Conservation (phyloP, 2,888 invertebrate species). For the Eumacrocentrus americanus region DNA sequence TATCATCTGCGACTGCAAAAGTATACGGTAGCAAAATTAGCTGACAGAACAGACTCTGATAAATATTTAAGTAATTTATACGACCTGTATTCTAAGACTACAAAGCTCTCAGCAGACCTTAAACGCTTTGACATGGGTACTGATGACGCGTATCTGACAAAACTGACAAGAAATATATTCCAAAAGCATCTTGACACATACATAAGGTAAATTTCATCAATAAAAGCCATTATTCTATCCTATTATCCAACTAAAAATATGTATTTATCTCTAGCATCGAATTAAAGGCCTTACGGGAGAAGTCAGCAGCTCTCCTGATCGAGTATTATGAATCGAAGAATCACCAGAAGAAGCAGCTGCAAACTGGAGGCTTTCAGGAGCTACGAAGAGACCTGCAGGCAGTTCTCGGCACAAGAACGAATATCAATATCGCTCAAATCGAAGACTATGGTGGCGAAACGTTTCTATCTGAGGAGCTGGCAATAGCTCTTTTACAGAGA, state of each 20-base stretch:
- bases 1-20: conserved; percentile 90
- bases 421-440: conserved; percentile 91
- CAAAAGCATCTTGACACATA: conserved; percentile 80
- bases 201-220: conserved; percentile 65
- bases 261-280: conserved; percentile 67
- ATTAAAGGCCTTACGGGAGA: conserved; percentile 77
- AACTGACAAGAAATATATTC: conserved; percentile 82
- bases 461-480: conserved; percentile 92
- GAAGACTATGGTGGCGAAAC: conserved; percentile 98
- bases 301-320: conserved; percentile 76
- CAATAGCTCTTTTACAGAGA: conserved; percentile 88
- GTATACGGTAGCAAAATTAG: conserved; percentile 81
- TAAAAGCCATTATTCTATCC: neutral
- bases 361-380: conserved; percentile 92
- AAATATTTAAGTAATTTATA: conserved; percentile 87
- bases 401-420: conserved; percentile 87
- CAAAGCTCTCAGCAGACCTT: conserved; percentile 76
- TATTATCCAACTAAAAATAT: conserved; percentile 2
- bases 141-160: conserved; percentile 78
- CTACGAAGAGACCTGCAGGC: conserved; percentile 92
- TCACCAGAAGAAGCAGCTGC: conserved; percentile 93
- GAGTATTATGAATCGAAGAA: conserved; percentile 91
- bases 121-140: conserved; percentile 77
- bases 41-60: conserved; percentile 82
- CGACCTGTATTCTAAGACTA: conserved; percentile 86